Percentiles rank a stretch among this genome's conserved stretches.
Conservation (phyloP, 2,113 vertebrate genomes). For the Mirza zaza region DNA sequence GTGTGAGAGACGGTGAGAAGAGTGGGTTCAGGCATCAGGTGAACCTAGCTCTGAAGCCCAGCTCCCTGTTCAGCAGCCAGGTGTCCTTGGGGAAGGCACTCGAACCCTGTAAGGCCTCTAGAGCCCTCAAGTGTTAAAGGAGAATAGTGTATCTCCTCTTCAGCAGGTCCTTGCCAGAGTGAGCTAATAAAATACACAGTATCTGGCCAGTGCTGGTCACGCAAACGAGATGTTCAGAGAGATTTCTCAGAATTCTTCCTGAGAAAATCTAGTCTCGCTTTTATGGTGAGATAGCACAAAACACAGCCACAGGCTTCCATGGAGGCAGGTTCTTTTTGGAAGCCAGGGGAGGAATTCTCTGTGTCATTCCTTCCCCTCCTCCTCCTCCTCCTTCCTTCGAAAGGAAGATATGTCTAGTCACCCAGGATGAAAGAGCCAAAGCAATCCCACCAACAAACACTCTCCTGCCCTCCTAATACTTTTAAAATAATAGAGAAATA, state of each 20-base stretch:
- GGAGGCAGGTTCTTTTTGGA: not conserved
- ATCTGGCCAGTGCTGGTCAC: not conserved
- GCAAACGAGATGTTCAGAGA: not conserved
- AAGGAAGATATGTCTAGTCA: not conserved
- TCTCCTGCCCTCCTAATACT: not conserved
- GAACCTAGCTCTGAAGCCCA: not conserved
- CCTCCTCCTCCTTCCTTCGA: too few species aligned
- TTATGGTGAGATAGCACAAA: not conserved
- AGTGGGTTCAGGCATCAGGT: not conserved
- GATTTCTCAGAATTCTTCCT: too few species aligned
- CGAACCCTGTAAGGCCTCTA: not conserved
- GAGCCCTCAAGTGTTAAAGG: not conserved
- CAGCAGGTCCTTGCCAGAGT: not conserved
- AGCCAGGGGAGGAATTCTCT: not conserved
- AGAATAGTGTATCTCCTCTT: not conserved
- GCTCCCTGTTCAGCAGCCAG: too few species aligned
- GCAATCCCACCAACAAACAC: not conserved
- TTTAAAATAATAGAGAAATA: not conserved
- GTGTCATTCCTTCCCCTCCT: not conserved
- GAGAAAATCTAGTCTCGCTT: not conserved
- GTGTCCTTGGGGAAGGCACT: not conserved
- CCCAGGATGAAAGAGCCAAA: not conserved
- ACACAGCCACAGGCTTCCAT: not conserved
- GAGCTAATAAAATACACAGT: not conserved
- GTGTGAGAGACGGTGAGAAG: not conserved